Evolutionary conservation across 53 echinoderm and acorn worm species (phyloP).

Genomic region (Henricia sp.): DNA sequence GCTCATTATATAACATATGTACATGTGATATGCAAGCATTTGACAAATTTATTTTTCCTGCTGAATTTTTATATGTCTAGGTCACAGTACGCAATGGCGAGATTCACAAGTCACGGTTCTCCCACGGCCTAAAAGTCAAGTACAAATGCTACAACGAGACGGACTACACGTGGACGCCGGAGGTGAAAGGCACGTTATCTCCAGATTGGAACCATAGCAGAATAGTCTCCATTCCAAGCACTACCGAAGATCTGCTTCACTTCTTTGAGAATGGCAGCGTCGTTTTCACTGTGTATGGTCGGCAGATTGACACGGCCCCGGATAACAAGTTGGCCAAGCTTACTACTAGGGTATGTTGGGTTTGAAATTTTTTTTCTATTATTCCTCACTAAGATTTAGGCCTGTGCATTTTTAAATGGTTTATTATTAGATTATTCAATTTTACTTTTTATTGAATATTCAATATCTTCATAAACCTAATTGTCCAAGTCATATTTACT

Average conservation of each 20-base stretch:
- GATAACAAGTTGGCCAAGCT: constrained; percentile 87
- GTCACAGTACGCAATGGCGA: constrained; percentile 85
- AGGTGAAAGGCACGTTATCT: constrained; percentile 82
- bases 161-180: constrained; percentile 70
- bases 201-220: constrained; percentile 86
- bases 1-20: too few species aligned
- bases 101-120: constrained; percentile 97
- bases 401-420: too few species aligned
- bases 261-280: constrained; percentile 87
- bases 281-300: constrained; percentile 85
- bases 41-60: too few species aligned
- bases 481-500: too few species aligned
- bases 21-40: too few species aligned
- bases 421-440: too few species aligned
- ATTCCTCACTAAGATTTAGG: too few species aligned
- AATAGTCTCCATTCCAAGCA: constrained; percentile 77
- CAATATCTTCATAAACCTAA: too few species aligned
- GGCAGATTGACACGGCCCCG: constrained; percentile 80
- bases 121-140: constrained; percentile 83
- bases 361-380: not conserved
- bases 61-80: too few species aligned
- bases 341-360: constrained; percentile 83
- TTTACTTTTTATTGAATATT: too few species aligned
- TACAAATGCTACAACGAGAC: constrained; percentile 78
- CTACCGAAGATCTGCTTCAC: constrained; percentile 79